These are phyloP conservation scores for Galerucella nymphaeae DNA, from an alignment of 2,888 invertebrate species.

Conservation along the genomic window DNA sequence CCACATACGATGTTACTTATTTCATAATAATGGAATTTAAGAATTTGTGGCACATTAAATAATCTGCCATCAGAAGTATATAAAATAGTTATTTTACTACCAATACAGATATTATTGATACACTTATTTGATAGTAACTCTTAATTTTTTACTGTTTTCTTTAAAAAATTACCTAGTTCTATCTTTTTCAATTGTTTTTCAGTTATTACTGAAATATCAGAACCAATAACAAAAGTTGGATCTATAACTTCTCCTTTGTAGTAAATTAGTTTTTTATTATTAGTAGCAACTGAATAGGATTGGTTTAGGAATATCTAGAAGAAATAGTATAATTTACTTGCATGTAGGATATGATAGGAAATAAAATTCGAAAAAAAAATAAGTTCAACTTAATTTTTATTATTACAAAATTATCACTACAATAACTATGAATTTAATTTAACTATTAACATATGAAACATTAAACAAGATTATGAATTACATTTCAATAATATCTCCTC, in stretches of 20 bases:
- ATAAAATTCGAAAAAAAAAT: no score
- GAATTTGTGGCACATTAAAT: conserved; percentile 70
- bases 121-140: conserved; percentile 39
- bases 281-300: conserved; percentile 45
- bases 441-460: no score
- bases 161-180: conserved; percentile 44
- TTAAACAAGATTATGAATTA: no score
- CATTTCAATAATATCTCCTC: no score
- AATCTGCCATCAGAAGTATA: conserved; percentile 67
- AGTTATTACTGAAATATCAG: conserved; percentile 44
- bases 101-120: conserved; percentile 65
- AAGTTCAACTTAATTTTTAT: no score
- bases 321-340: no score
- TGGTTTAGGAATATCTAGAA: conserved; percentile 47
- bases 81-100: conserved; percentile 65
- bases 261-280: conserved; percentile 28
- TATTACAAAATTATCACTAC: no score
- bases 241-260: conserved; percentile 21
- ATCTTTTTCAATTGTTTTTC: conserved; percentile 53
- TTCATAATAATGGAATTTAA: conserved; percentile 69
- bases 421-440: no score
- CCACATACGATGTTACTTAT: conserved; percentile 79
- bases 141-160: conserved; percentile 46
- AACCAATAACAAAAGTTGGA: conserved; percentile 10
- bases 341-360: no score